Evolutionary conservation across 2,113 vertebrate genomes (phyloP).

Genomic region (Pseudonaja textilis): DNA sequence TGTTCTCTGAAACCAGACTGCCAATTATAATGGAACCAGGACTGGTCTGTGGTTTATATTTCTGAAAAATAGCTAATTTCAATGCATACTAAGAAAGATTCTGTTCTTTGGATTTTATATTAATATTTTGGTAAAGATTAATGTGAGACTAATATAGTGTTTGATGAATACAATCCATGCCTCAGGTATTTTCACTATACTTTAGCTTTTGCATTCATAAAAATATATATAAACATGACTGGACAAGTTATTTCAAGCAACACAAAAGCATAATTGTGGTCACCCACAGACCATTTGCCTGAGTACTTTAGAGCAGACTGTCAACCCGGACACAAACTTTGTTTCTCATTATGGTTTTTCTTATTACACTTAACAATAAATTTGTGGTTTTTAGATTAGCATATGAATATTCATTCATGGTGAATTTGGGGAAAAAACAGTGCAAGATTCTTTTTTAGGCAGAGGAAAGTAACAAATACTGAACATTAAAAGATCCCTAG

Average conservation of each 20-base stretch:
- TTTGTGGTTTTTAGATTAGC: constrained; percentile 43
- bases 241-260: constrained; percentile 46
- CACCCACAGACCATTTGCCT: constrained; percentile 49
- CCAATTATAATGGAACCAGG: not conserved
- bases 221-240: constrained; percentile 30
- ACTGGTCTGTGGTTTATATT: not conserved
- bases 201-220: not conserved
- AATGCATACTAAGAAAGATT: not conserved
- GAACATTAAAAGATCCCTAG: not conserved
- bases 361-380: constrained; percentile 41
- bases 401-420: not conserved
- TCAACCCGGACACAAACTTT: not conserved
- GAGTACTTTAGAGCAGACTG: not conserved
- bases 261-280: constrained; percentile 50
- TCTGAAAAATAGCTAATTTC: not conserved
- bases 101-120: not conserved
- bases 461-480: not conserved
- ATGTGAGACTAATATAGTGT: not conserved
- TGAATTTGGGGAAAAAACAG: not conserved
- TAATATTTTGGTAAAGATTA: not conserved
- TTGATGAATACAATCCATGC: not conserved
- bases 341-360: constrained; percentile 37
- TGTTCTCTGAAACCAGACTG: not conserved
- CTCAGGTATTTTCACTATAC: not conserved
- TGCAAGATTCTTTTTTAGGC: not conserved